A percentile compares a stretch with the other conserved stretches of the same genome.
Conservation (phyloP, 2,888 invertebrate species). For the Imbricaverruca yamaguchii region DNA sequence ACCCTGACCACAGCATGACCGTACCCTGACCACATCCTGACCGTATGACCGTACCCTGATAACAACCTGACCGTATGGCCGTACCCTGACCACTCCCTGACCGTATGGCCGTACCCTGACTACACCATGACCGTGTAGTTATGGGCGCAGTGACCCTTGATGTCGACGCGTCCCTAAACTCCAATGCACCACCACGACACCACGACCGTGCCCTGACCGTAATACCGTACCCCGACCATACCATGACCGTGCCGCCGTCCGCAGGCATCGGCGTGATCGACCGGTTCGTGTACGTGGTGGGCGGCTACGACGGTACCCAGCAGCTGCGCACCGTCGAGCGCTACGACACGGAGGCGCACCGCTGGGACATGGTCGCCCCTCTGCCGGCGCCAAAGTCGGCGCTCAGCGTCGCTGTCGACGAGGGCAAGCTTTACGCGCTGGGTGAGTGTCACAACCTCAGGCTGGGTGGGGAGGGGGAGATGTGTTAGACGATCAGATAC, state of each 20-base stretch:
- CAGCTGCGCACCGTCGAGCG: constrained; percentile 75
- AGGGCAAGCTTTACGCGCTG: constrained; percentile 43
- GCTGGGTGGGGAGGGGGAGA: neutral
- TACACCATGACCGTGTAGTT: no score
- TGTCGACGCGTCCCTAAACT: no score
- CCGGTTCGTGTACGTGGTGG: constrained; percentile 84
- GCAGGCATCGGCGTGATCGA: constrained; percentile 68
- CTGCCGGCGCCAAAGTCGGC: constrained; percentile 45
- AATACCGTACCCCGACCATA: no score
- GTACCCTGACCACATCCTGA: no score
- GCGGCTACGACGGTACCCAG: constrained; percentile 80
- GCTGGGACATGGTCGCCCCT: constrained; percentile 42
- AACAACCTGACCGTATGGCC: no score
- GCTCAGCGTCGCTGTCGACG: constrained; percentile 42
- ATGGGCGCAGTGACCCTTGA: no score
- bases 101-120: no score
- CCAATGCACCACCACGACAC: no score
- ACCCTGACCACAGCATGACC: no score
- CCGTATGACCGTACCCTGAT: no score
- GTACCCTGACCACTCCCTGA: no score
- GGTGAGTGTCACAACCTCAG: constrained; percentile 36
- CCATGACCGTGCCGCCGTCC: neutral
- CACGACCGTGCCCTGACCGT: no score
- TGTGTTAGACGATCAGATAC: neutral
- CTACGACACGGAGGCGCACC: constrained; percentile 36